Evolutionary conservation across 2,113 vertebrate genomes (phyloP).

Genomic region (Labeo rohita): DNA sequence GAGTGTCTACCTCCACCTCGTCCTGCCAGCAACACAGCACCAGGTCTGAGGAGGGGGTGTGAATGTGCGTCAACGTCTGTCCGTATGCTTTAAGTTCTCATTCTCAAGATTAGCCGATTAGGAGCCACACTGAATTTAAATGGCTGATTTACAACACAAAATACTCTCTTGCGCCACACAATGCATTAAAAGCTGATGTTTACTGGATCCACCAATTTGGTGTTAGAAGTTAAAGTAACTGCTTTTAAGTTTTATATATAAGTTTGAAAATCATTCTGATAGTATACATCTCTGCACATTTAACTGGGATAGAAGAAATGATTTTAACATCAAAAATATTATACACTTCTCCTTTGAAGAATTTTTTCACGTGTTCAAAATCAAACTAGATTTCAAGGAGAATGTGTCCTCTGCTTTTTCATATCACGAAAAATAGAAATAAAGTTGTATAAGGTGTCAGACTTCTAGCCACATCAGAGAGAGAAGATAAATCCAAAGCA

Average conservation of each 20-base stretch:
- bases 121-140: not conserved
- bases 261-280: not conserved
- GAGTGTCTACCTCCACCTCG: conserved; percentile 39
- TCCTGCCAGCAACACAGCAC: not conserved
- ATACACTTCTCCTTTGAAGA: not conserved
- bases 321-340: not conserved
- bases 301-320: not conserved
- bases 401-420: conserved; percentile 36
- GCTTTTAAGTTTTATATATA: not conserved
- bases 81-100: not conserved
- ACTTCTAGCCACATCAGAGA: not conserved
- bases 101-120: not conserved
- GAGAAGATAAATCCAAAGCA: conserved; percentile 34
- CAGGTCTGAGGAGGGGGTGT: conserved; percentile 2
- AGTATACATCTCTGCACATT: not conserved
- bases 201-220: not conserved
- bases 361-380: not conserved
- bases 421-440: conserved; percentile 7
- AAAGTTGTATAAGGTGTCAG: conserved; percentile 26
- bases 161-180: not conserved
- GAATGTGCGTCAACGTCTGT: not conserved
- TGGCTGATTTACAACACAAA: not conserved
- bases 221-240: not conserved
- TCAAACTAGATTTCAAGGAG: conserved; percentile 17
- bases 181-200: not conserved